Evolutionary conservation across 1,140 invertebrate species (phyloP), one percentile per base, ranked within the genome.

Genomic region (Microplitis mediator): DNA sequence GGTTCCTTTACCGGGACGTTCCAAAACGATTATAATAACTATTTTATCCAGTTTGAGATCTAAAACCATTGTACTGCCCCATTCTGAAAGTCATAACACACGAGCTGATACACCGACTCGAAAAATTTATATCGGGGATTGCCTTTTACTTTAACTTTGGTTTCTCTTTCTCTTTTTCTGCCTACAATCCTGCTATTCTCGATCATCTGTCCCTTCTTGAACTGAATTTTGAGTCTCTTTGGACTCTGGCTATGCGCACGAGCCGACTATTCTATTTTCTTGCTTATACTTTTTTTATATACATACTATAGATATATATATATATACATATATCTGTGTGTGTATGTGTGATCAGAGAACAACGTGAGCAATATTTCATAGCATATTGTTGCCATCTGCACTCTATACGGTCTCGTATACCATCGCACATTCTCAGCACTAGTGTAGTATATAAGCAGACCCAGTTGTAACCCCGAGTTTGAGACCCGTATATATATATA

Each of bases 321-420:
- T 54, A n/a, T 4, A 14, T 14, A 5, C 3, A 9, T 58, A 16
- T 58, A 16, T 58, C 5, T 34, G 56, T 23, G 16, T 54, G 13
- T 54, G 13, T 54, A 4, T 54, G 13, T 54, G 13, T 54, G 56
- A 65, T 34, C 54, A 45, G 66, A 63, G 62, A 45, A 64, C 58
- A 73, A 65, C 64, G 72, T 72, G 62, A 78, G 82, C 84, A 86
- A 87, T 87, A 87, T 85, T 86, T 87, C 85, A 87, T 74, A 72
- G 82, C 81, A 85, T 83, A 86, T 87, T 86, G 86, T 86, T 87
- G 86, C 86, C 86, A 87, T 87, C 86, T 87, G 86, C 86, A 87
- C 50, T 31, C 16, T 84, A 23, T 23, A 84, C 85, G 1, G 13
- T 50, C 39, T 9, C 4, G 4, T 9, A 39, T 9, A 39, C 36